Percentiles rank a stretch among this genome's conserved stretches.
phyloP scores from a whole-genome alignment of 2,113 vertebrate species.

The Acanthisitta chloris region DNA sequence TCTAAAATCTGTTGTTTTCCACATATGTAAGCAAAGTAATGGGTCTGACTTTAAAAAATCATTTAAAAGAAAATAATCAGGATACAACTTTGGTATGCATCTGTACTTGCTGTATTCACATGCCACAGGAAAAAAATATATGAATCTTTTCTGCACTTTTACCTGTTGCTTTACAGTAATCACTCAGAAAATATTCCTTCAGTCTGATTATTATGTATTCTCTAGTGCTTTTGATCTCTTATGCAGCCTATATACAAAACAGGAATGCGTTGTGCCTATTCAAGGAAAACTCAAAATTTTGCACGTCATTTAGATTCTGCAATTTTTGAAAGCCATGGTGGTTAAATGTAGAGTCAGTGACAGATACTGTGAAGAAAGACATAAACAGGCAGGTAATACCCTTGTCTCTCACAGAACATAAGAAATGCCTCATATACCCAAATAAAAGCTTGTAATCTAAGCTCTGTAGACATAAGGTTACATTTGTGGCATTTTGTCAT shows the following conservation, averaged over 20 bases:
- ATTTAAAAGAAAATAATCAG: not conserved
- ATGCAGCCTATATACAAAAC: not conserved
- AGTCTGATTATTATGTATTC: not conserved
- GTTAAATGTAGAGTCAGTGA: not conserved
- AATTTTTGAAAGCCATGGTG: not conserved
- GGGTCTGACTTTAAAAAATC: not conserved
- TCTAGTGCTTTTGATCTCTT: not conserved
- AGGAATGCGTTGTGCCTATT: not conserved
- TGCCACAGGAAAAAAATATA: not conserved
- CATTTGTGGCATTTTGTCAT: not conserved
- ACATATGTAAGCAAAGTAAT: not conserved
- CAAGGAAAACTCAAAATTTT: not conserved
- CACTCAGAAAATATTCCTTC: not conserved
- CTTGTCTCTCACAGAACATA: not conserved
- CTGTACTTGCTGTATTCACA: not conserved
- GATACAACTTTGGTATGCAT: not conserved
- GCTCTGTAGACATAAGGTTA: not conserved
- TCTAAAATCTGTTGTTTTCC: not conserved
- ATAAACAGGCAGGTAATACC: conserved; percentile 24
- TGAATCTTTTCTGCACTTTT: not conserved
- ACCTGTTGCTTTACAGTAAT: not conserved
- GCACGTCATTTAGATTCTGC: not conserved
- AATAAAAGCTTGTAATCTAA: not conserved
- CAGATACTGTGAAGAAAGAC: not conserved
- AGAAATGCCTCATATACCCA: not conserved